These are phyloP conservation scores for Agrochola lychnidis DNA, from an alignment of 2,888 invertebrate genomes.

Conservation along the genomic window DNA sequence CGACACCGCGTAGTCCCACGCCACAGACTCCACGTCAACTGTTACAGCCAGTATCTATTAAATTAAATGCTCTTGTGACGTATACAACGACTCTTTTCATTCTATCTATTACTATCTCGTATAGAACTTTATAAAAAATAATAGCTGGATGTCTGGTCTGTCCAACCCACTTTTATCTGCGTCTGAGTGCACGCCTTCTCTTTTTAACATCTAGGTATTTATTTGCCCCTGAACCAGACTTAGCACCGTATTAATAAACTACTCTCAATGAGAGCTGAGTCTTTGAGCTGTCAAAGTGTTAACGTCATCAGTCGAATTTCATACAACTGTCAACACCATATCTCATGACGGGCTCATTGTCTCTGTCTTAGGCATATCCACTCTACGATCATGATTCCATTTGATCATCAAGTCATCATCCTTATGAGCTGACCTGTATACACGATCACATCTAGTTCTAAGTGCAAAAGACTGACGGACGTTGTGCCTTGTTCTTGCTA, in stretches of 20 bases:
- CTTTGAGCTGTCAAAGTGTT: constrained; percentile 8
- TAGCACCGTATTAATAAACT: constrained; percentile 31
- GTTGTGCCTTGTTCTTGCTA: background rate
- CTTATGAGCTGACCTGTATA: no score
- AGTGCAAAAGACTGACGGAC: background rate
- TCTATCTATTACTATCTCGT: constrained; percentile 15
- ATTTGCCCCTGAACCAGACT: constrained; percentile 38
- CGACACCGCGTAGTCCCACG: constrained; percentile 70
- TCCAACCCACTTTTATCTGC: constrained; percentile 22
- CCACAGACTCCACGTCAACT: constrained; percentile 72
- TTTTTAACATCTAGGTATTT: constrained; percentile 34
- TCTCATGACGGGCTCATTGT: background rate
- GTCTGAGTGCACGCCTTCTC: constrained; percentile 15
- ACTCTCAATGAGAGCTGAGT: constrained; percentile 16
- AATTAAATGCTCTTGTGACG: constrained; percentile 68
- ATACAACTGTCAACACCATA: background rate
- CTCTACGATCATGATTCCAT: no score
- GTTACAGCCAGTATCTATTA: constrained; percentile 63
- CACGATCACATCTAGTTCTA: background rate
- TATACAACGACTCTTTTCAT: constrained; percentile 15
- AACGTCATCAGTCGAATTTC: constrained; percentile 5
- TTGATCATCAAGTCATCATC: background rate
- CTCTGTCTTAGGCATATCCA: background rate
- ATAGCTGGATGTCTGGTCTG: constrained; percentile 23
- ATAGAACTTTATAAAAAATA: constrained; percentile 28